Percentiles rank a stretch among this genome's conserved stretches.
Conservation (phyloP, 2,113 vertebrate genomes). For the Mormyrus lacerda region DNA sequence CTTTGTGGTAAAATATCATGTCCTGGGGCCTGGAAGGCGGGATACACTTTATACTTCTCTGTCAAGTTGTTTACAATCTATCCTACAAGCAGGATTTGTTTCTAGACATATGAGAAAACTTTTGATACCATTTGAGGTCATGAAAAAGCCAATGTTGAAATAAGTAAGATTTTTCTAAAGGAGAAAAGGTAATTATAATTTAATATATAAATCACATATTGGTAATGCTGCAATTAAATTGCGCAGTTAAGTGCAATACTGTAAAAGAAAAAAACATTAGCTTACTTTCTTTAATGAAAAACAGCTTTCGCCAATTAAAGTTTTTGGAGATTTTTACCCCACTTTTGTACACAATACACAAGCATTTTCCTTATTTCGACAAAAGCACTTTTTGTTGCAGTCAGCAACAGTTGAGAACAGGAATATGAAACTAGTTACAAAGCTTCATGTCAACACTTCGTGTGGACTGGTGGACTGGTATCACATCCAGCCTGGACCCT, state of each 20-base stretch:
- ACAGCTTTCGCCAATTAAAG: conserved; percentile 57
- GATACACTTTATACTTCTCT: conserved; percentile 66
- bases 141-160: conserved; percentile 2
- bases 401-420: conserved; percentile 33
- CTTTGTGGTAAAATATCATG: background rate
- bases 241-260: conserved; percentile 98
- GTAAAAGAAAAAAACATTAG: conserved; percentile 75
- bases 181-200: conserved; percentile 62
- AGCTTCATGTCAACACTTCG: background rate
- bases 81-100: conserved; percentile 63
- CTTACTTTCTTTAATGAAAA: conserved; percentile 47
- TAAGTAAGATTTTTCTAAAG: conserved; percentile 8
- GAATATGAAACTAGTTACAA: conserved; percentile 11
- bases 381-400: conserved; percentile 44
- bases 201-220: conserved; percentile 69
- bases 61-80: conserved; percentile 62
- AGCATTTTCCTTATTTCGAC: conserved; percentile 46
- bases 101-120: conserved; percentile 36
- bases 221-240: conserved; percentile 81
- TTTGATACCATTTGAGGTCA: conserved; percentile 32
- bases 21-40: conserved; percentile 59
- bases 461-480: background rate
- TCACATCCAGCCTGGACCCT: background rate
- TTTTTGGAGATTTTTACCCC: conserved; percentile 36
- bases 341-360: conserved; percentile 45